These are phyloP conservation scores for Sinohyriopsis cumingii DNA, from an alignment of 2,888 invertebrate species.

Conservation along the genomic window DNA sequence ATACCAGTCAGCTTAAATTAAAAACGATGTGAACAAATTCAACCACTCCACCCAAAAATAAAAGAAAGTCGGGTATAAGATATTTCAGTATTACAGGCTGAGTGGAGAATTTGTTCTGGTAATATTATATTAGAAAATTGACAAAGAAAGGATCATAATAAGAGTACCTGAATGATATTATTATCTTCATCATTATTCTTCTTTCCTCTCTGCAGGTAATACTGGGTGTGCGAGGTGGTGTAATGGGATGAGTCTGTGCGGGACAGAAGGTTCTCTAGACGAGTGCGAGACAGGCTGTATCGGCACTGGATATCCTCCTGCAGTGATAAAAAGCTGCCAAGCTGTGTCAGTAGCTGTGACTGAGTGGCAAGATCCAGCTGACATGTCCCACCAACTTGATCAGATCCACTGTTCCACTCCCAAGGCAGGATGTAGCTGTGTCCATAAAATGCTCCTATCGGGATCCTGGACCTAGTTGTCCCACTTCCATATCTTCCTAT, in stretches of 20 bases:
- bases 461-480: constrained; percentile 90
- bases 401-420: constrained; percentile 64
- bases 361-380: constrained; percentile 53
- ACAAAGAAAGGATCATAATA: too few species aligned
- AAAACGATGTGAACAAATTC: too few species aligned
- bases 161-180: constrained; percentile 67
- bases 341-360: constrained; percentile 66
- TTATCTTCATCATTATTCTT: constrained; percentile 74
- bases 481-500: constrained; percentile 94
- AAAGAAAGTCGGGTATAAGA: too few species aligned
- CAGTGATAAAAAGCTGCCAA: constrained; percentile 80
- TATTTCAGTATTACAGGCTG: too few species aligned
- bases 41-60: too few species aligned
- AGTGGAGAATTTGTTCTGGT: too few species aligned
- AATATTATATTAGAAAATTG: too few species aligned
- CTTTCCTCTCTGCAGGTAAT: constrained; percentile 79
- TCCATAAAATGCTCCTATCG: constrained; percentile 94
- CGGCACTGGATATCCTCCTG: constrained; percentile 87
- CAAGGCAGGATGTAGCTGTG: constrained; percentile 84
- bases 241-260: constrained; percentile 59
- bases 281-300: constrained; percentile 87
- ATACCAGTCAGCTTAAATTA: too few species aligned
- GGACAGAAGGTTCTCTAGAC: constrained; percentile 82
- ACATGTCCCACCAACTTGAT: constrained; percentile 28
- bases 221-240: constrained; percentile 74